Evolutionary conservation across 2,797 vertebrate genomes (phyloP), one percentile per base, ranked within the genome.

Genomic region (Propithecus perrieri): DNA sequence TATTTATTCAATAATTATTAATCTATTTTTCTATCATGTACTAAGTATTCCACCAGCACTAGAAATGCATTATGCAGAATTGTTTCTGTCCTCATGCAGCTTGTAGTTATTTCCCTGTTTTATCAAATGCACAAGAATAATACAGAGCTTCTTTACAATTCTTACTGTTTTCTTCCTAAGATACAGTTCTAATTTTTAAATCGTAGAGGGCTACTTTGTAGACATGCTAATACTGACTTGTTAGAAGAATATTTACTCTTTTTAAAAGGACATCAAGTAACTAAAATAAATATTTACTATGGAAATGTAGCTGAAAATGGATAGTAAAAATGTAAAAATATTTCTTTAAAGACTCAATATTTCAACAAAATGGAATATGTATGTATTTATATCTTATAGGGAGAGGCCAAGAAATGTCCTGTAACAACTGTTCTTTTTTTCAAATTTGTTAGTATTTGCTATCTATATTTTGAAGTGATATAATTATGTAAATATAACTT

Each of bases 1-100:
- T 86, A 59, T 59, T 38, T 85, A 59, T 74, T 92, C 33, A 33
- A 57, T 8, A 96, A 85, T 69, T 67, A 87, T 33, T 89, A 89
- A 74, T 20, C 55, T 26, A 24, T 57, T 91, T 89, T 94, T 92
- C 22, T 72, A 33, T 2, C 2, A 3, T 61, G 6, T 83, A n/a
- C 30, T 63, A 85, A 38, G 24, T 72, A 69, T 46, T 69, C 65
- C 9, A 71, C 3, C 13, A 90, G 5, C 11, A 50, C 14, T 38
- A 76, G 6, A 9, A 10, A 75, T 15, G 72, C 3, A 80, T 4
- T 30, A 93, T 28, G 57, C 24, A 28, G 57, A 91, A 55, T 80
- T 0, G 3, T 53, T 4, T 67, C 7, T 69, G 4, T 3, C 1
- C 2, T 59, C 24, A 69, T 38, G 18, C 7, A 75, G 2, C 1